Percentiles rank a stretch among this genome's conserved stretches.
Conservation (phyloP, 2,888 invertebrate species). For the Lasioglossum pauxillum region DNA sequence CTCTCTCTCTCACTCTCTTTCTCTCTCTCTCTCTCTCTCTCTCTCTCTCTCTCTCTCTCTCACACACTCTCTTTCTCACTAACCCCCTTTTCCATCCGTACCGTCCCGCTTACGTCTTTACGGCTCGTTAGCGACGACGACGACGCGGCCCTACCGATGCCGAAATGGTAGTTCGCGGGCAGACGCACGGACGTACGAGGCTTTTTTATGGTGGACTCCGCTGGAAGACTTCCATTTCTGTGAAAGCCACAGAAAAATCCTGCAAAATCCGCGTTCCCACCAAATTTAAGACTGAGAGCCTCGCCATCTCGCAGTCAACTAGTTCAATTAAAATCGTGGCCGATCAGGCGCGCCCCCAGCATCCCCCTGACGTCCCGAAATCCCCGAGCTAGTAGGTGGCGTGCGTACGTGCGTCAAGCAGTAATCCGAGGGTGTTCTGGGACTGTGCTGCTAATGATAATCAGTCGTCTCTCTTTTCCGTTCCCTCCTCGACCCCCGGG, state of each 20-base stretch:
- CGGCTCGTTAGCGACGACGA: conserved; percentile 70
- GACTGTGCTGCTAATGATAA: conserved; percentile 81
- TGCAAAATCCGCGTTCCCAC: background rate
- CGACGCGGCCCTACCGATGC: conserved; percentile 40
- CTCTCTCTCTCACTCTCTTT: background rate
- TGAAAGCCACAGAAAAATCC: background rate
- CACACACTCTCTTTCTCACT: background rate
- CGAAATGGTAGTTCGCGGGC: conserved; percentile 35
- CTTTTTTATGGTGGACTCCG: background rate
- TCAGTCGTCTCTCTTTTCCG: conserved; percentile 75
- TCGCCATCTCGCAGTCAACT: conserved; percentile 7
- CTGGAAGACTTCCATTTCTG: background rate
- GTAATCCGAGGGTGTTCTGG: conserved; percentile 71
- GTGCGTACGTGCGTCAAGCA: conserved; percentile 67
- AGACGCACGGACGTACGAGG: background rate
- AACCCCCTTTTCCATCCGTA: conserved; percentile 28
- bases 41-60: background rate
- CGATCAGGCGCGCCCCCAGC: background rate
- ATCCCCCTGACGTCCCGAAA: conserved; percentile 21
- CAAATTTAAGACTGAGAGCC: background rate
- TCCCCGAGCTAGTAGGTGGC: conserved; percentile 60
- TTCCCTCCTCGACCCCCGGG: conserved; percentile 29
- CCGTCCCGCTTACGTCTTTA: conserved; percentile 63
- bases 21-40: background rate
- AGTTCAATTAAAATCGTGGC: conserved; percentile 31